Base-by-base conservation (phyloP, 2,888 invertebrate species). In the Scaptomyza reducta region DNA sequence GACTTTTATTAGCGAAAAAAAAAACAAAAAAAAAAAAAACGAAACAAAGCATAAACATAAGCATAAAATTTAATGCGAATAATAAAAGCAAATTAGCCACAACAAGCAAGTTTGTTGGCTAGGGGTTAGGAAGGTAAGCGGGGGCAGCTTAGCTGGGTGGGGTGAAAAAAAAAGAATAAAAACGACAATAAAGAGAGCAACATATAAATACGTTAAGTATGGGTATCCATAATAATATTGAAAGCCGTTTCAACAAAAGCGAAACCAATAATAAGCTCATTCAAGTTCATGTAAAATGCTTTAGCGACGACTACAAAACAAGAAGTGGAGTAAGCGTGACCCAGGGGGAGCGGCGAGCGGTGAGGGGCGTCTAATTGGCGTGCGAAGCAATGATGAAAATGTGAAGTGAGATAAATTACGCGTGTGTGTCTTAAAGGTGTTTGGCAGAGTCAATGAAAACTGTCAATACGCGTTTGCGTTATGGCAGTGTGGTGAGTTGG, bases 61-160 rank as follows among this genome's bases (percentile, higher is more conserved):
- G 85, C 79, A 85, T 81, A 70, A 81, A 81, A 87, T 81, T 81
- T 87, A 85, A 87, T 87, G 81, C 60, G 73, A 72, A 82, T 79
- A 85, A 87, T 81, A 81, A 81, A 81, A 81, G 79, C 81, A 87
- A 81, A 81, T 81, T 81, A 81, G 81, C 87, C 81, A 64, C 81
- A 81, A 75, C 81, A 74, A 80, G 59, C 68, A 33, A 56, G 45
- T 16, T 53, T 33, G 41, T 25, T 18, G 16, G 13, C 3, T 22
- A 9, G 59, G 11, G 5, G 29, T 6, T 4, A 25, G 1, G 31
- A 18, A 10, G 22, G 27, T 27, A 1, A 27, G 0, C 27, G 7
- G 7, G 7, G 27, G 27, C 6, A 27, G 27, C 27, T 27, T 7
- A 27, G 27, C 27, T 27, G 6, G 27, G 27, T 27, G 27, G 27